A percentile compares a stretch with the other conserved stretches of the same genome.
Evolutionary conservation across 2,113 vertebrate species (phyloP).

Genomic region (Xiphophorus couchianus): DNA sequence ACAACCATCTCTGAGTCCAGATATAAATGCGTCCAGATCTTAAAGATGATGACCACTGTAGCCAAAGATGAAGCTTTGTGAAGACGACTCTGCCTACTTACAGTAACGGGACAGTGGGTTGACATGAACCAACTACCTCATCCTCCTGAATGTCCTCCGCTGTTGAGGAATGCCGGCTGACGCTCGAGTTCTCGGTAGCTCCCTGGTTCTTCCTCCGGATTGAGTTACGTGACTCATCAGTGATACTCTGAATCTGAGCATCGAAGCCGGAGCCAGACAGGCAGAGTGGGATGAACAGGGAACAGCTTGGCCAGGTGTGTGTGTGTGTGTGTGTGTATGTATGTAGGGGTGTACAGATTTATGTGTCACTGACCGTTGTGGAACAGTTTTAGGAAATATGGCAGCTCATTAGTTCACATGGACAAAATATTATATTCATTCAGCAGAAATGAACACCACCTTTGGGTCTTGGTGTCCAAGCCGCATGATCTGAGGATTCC

Average conservation of each 20-base stretch:
- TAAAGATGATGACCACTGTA: background rate
- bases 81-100: constrained; percentile 40
- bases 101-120: constrained; percentile 29
- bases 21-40: background rate
- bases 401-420: constrained; percentile 1
- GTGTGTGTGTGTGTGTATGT: background rate
- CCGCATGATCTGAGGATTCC: background rate
- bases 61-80: constrained; percentile 65
- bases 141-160: constrained; percentile 81
- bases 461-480: background rate
- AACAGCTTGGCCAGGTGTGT: constrained; percentile 1
- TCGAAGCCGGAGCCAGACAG: constrained; percentile 40
- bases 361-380: background rate
- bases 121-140: constrained; percentile 79
- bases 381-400: background rate
- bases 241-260: constrained; percentile 86
- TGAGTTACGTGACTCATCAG: constrained; percentile 84
- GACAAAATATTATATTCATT: constrained; percentile 9
- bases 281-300: constrained; percentile 66
- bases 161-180: constrained; percentile 76
- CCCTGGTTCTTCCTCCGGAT: constrained; percentile 84
- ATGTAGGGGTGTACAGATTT: no score
- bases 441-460: constrained; percentile 1
- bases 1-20: constrained; percentile 8
- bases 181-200: constrained; percentile 63